Evolutionary conservation across 2,113 vertebrate genomes (phyloP).

Genomic region (Gnathonemus longibarbis): DNA sequence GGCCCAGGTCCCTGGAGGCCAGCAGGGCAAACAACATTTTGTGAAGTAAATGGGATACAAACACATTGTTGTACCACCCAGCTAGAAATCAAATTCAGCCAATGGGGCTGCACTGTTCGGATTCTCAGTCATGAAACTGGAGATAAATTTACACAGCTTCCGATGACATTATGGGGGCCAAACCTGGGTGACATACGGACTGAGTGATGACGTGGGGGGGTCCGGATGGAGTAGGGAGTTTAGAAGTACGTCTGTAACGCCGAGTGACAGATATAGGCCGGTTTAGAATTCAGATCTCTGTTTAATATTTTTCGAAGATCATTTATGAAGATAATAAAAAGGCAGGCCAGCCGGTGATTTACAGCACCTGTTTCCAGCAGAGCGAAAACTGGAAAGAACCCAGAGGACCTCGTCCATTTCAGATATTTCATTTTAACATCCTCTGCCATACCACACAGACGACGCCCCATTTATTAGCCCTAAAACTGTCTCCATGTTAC

Average conservation of each 20-base stretch:
- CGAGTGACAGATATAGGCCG: background rate
- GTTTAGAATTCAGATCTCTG: background rate
- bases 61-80: background rate
- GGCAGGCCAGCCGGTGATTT: background rate
- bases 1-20: background rate
- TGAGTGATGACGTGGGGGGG: background rate
- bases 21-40: background rate
- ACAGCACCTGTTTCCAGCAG: constrained; percentile 5
- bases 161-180: background rate
- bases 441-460: background rate
- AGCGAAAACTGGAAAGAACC: constrained; percentile 10
- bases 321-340: constrained; percentile 18
- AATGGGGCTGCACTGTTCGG: background rate
- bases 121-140: background rate
- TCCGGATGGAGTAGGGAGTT: background rate
- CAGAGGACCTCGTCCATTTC: constrained; percentile 11
- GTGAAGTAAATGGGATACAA: background rate
- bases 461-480: background rate
- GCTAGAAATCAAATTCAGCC: background rate
- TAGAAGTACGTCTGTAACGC: background rate
- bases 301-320: constrained; percentile 12
- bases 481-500: constrained; percentile 5
- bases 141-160: background rate
- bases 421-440: constrained; percentile 15
- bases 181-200: background rate